Evolutionary conservation across 2,113 vertebrate genomes (phyloP).

Genomic region (Uropsilus gracilis): DNA sequence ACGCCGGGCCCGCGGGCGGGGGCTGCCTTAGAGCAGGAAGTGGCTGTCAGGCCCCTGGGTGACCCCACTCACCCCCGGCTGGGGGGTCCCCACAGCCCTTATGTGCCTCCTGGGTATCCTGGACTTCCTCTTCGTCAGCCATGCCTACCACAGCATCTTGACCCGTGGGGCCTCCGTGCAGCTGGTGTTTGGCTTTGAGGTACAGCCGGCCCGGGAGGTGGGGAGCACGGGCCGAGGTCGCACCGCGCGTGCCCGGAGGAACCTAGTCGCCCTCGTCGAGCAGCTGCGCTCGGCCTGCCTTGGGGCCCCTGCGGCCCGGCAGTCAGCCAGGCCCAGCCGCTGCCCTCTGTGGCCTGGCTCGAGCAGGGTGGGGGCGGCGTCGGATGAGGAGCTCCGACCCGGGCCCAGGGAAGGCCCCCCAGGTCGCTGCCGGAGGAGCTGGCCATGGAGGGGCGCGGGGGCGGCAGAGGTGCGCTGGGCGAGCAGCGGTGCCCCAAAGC

Average conservation of each 20-base stretch:
- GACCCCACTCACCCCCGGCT: neutral
- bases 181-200: conserved; percentile 98
- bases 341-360: too few relatives aligned
- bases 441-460: neutral
- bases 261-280: neutral
- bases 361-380: neutral
- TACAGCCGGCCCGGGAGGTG: conserved; percentile 67
- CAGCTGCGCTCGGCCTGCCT: neutral
- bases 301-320: neutral
- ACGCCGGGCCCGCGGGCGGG: neutral
- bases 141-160: conserved; percentile 97
- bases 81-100: conserved; percentile 81
- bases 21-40: neutral
- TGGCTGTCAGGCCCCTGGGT: conserved; percentile 14
- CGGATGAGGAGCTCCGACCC: neutral
- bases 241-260: neutral
- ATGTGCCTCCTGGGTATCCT: conserved; percentile 92
- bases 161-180: conserved; percentile 96
- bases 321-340: neutral
- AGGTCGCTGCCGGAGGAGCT: neutral
- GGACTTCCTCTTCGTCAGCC: conserved; percentile 95
- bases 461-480: neutral
- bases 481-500: neutral
- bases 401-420: neutral
- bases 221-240: neutral